Conservation (phyloP, 2,113 vertebrate genomes). For the Opisthocomus hoazin region DNA sequence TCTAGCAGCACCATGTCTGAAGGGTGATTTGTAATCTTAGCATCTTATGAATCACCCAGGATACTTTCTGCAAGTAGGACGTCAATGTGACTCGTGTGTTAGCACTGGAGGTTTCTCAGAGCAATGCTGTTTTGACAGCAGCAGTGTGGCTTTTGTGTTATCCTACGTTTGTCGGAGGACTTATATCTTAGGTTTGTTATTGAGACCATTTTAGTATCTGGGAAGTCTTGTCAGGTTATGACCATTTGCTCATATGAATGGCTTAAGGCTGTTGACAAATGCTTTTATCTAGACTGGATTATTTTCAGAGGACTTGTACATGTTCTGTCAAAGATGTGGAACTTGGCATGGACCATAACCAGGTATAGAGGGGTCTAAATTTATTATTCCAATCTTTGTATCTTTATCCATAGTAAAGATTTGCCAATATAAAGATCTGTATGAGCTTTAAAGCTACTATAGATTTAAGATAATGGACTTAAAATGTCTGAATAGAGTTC, state of each 20-base stretch:
- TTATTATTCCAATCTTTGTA: not conserved
- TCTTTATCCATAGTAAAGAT: not conserved
- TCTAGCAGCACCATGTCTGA: not conserved
- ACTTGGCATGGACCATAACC: too few relatives aligned
- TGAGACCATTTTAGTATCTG: not conserved
- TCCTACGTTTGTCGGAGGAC: not conserved
- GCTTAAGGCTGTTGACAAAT: not conserved
- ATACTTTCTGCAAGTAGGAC: not conserved
- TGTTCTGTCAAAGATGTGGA: not conserved
- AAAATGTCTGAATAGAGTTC: not conserved
- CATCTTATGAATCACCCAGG: not conserved
- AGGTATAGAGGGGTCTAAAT: not conserved
- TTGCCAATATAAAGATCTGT: not conserved
- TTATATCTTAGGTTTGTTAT: not conserved
- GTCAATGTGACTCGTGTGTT: not conserved
- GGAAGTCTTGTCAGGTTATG: constrained; percentile 11
- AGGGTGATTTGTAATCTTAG: not conserved
- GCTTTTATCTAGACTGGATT: not conserved
- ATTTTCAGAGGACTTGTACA: not conserved
- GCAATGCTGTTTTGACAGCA: not conserved
- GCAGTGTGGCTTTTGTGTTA: not conserved
- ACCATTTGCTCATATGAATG: not conserved
- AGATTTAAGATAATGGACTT: not conserved
- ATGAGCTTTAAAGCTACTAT: not conserved
- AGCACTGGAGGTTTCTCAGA: not conserved